phyloP scores from a whole-genome alignment of 2,113 vertebrate genomes.

The Amblyornis subalaris region DNA sequence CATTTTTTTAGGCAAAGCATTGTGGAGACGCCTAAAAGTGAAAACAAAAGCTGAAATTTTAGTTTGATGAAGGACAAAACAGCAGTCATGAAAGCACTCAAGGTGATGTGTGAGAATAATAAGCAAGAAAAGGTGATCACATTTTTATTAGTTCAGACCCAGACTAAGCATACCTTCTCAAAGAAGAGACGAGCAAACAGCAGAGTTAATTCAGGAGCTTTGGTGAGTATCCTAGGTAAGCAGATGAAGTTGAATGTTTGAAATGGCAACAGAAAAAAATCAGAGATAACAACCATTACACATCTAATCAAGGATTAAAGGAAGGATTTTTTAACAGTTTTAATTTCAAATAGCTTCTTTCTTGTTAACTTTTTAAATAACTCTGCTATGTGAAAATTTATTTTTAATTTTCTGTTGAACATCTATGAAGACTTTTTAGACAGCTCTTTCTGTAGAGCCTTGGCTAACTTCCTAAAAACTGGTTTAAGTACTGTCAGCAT shows the following conservation, averaged over 20 bases:
- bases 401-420: neutral
- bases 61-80: neutral
- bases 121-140: neutral
- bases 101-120: neutral
- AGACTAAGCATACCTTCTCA: neutral
- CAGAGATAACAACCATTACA: neutral
- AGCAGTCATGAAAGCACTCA: neutral
- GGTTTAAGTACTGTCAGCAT: neutral
- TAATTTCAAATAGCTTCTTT: neutral
- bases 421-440: neutral
- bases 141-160: neutral
- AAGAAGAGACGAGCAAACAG: neutral
- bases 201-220: neutral
- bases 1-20: neutral
- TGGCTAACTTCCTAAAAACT: neutral
- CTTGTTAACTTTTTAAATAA: neutral
- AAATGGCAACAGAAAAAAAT: neutral
- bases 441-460: neutral
- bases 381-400: neutral
- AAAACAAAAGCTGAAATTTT: neutral
- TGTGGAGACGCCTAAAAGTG: neutral
- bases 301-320: neutral
- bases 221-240: neutral
- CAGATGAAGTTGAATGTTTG: neutral
- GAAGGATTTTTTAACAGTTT: neutral